Conservation (phyloP, 2,113 vertebrate species). For the Oryzias javanicus region DNA sequence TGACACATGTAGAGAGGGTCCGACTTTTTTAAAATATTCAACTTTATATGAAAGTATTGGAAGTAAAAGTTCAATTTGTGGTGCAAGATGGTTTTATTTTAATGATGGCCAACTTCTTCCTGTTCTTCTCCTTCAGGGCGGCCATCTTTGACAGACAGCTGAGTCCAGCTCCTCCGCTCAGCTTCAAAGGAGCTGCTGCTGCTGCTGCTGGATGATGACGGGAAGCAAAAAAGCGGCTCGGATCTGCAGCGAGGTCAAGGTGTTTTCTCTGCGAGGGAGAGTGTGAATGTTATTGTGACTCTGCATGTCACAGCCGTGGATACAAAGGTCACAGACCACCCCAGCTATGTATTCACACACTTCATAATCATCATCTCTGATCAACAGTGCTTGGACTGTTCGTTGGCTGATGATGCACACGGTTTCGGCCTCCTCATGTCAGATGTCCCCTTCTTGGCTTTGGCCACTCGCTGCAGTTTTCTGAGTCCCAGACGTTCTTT, state of each 20-base stretch:
- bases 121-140: neutral
- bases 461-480: conserved; percentile 44
- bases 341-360: conserved; percentile 67
- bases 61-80: neutral
- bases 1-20: conserved; percentile 20
- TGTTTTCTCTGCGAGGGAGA: conserved; percentile 44
- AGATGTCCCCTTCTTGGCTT: conserved; percentile 45
- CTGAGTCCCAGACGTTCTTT: conserved; percentile 64
- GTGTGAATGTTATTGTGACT: conserved; percentile 52
- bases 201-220: conserved; percentile 26
- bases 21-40: conserved; percentile 21
- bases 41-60: conserved; percentile 6
- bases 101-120: conserved; percentile 6
- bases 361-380: conserved; percentile 44
- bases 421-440: conserved; percentile 39
- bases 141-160: conserved; percentile 24
- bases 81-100: conserved; percentile 15
- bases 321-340: conserved; percentile 70
- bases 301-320: conserved; percentile 60
- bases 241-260: conserved; percentile 38
- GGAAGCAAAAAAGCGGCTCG: conserved; percentile 4
- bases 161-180: conserved; percentile 27
- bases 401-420: conserved; percentile 29
- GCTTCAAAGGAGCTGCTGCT: conserved; percentile 27
- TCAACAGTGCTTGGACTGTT: conserved; percentile 56